Evolutionary conservation across 2,888 invertebrate species (phyloP), one percentile per base, ranked within the genome.

Genomic region (Amiota minor): DNA sequence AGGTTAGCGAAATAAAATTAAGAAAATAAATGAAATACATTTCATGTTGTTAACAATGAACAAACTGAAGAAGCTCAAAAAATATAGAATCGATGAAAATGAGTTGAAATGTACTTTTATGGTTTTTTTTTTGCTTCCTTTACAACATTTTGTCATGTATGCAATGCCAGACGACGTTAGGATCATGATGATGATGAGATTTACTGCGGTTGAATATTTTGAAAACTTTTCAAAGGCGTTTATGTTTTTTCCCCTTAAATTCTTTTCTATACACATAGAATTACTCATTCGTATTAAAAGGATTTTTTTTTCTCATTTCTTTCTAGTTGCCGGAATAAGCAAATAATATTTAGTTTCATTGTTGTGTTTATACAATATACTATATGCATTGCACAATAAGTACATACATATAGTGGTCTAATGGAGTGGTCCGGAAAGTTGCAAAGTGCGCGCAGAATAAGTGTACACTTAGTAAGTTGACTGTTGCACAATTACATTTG

Each of bases 341-440:
- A 80, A 59, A 59, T 83, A 83, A 81, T 81, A 80, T 83, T 81
- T 83, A 72, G 74, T 81, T 81, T 73, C 35, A 35, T 35, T 35
- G 35, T 35, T 35, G 35, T 35, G 3, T 35, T 35, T 4, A 35
- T 35, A 35, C 35, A 35, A 35, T 35, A 35, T 23, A 2, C 1
- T 3, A 3, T 2, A 3, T 23, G 3, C 3, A 23, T 23, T 23
- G 23, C 3, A 23, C 23, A 2, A 23, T 1, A 2, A 23, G 1
- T 2, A 3, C 3, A 23, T 2, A 3, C 2, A 23, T 2, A 35
- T 2, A 35, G 35, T 35, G 35, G 1, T 23, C 6, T 3, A 6
- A 35, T 2, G 6, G 6, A 3, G 62, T 35, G 3, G 53, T n/a
- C 6, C 14, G 53, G 14, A 53, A 35, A 68, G 67, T 68, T 53